Percentiles rank a stretch among this genome's conserved stretches.
Evolutionary conservation across 2,888 invertebrate species (phyloP).

Genomic region (Macroteleia sp.): DNA sequence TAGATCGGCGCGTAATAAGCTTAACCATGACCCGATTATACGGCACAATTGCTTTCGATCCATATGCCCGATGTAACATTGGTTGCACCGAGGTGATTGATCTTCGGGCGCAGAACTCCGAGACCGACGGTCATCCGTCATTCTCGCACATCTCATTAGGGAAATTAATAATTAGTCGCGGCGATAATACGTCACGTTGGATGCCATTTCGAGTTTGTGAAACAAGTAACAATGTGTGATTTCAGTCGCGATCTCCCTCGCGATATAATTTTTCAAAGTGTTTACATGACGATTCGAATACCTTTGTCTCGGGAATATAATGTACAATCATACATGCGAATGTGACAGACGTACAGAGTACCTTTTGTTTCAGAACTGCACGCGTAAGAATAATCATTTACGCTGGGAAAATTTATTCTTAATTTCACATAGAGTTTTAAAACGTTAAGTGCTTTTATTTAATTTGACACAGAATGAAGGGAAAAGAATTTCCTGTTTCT

Average conservation of each 20-base stretch:
- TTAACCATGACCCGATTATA: conserved; percentile 53
- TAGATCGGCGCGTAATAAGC: conserved; percentile 49
- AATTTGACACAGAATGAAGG: too few relatives aligned
- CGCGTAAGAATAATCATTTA: too few relatives aligned
- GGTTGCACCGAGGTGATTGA: conserved; percentile 49
- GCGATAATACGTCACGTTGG: conserved; percentile 21
- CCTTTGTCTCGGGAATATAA: background rate
- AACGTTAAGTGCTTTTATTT: too few relatives aligned
- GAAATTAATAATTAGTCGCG: conserved; percentile 55
- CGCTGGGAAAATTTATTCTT: too few relatives aligned
- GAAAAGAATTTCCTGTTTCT: too few relatives aligned
- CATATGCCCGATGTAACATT: conserved; percentile 9
- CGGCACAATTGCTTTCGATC: conserved; percentile 42
- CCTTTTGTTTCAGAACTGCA: too few relatives aligned
- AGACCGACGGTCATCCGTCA: conserved; percentile 53
- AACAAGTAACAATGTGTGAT: conserved; percentile 16
- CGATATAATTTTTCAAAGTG: conserved; percentile 7
- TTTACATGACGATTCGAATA: conserved; percentile 12
- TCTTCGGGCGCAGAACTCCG: conserved; percentile 48
- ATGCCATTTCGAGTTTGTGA: background rate
- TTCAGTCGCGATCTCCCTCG: conserved; percentile 25
- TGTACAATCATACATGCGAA: too few relatives aligned
- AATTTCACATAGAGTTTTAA: too few relatives aligned
- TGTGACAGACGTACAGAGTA: too few relatives aligned
- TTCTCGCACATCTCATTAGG: conserved; percentile 63